These are phyloP conservation scores for Phaethon lepturus DNA, from an alignment of 2,113 vertebrate species.

Conservation along the genomic window DNA sequence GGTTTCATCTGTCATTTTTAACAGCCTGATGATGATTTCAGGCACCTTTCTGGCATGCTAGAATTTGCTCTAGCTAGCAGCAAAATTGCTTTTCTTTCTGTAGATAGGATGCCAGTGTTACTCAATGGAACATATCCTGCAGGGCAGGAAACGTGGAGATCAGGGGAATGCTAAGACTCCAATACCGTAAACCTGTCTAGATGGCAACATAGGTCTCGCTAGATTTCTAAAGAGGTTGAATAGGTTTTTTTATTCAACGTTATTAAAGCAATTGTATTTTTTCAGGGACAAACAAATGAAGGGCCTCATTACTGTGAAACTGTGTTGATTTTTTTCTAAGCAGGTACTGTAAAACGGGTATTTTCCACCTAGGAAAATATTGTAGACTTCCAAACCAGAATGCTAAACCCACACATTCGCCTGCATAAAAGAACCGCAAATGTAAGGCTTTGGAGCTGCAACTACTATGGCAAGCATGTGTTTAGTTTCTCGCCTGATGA, in stretches of 20 bases:
- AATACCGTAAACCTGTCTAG: constrained; percentile 15
- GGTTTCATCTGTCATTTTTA: constrained; percentile 53
- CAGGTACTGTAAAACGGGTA: constrained; percentile 60
- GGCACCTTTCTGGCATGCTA: not conserved
- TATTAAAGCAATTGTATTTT: constrained; percentile 5
- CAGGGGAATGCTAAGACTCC: not conserved
- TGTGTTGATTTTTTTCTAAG: constrained; percentile 27
- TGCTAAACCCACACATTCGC: not conserved
- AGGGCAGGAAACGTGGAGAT: constrained; percentile 28
- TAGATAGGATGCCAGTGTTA: constrained; percentile 30
- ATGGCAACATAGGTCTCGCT: not conserved
- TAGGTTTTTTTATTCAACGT: not conserved
- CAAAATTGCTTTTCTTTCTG: not conserved
- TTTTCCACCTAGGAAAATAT: constrained; percentile 35
- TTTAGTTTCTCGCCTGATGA: not conserved
- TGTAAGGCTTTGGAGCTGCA: not conserved
- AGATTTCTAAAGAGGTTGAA: not conserved
- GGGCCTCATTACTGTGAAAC: constrained; percentile 68
- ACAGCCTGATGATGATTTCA: constrained; percentile 41
- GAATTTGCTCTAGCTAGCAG: constrained; percentile 44
- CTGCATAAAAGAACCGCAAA: not conserved
- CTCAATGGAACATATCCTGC: constrained; percentile 16
- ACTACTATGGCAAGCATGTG: not conserved
- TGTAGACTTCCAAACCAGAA: not conserved
- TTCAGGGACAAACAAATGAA: constrained; percentile 42